Evolutionary conservation across 2,888 invertebrate genomes (phyloP).

Genomic region (Nebria salina): DNA sequence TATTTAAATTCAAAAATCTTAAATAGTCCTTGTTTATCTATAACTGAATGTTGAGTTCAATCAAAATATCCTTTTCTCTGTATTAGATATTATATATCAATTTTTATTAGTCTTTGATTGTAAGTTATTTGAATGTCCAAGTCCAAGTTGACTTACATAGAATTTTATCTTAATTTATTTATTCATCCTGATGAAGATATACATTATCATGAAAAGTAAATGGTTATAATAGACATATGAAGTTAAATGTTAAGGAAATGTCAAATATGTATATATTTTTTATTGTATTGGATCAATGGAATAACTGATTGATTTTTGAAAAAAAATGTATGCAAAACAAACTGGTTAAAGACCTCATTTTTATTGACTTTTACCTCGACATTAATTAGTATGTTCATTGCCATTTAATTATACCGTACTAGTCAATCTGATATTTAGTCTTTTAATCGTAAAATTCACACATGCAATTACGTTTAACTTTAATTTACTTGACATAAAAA

Average conservation of each 20-base stretch:
- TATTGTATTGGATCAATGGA: background rate
- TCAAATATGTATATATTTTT: background rate
- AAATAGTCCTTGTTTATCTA: background rate
- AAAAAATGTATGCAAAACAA: conserved; percentile 5
- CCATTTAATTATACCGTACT: conserved; percentile 9
- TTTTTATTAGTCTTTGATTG: background rate
- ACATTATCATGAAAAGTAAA: background rate
- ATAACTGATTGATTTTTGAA: background rate
- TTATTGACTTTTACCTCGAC: conserved; percentile 34
- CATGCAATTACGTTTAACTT: background rate
- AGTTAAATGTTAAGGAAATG: background rate
- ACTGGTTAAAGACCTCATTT: conserved; percentile 20
- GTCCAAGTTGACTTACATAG: conserved; percentile 6
- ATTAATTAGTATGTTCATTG: conserved; percentile 28
- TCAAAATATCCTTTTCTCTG: background rate
- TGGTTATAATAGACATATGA: background rate
- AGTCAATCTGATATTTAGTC: background rate
- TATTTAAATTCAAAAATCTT: too few species aligned
- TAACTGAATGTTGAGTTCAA: background rate
- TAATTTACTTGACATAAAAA: background rate
- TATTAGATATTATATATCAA: background rate
- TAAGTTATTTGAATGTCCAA: conserved; percentile 11
- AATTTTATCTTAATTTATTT: background rate
- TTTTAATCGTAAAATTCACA: background rate
- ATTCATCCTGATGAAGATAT: background rate